Percentiles rank a stretch among this genome's conserved stretches.
Evolutionary conservation across 2,888 invertebrate species (phyloP).

Genomic region (Papilio gigon): DNA sequence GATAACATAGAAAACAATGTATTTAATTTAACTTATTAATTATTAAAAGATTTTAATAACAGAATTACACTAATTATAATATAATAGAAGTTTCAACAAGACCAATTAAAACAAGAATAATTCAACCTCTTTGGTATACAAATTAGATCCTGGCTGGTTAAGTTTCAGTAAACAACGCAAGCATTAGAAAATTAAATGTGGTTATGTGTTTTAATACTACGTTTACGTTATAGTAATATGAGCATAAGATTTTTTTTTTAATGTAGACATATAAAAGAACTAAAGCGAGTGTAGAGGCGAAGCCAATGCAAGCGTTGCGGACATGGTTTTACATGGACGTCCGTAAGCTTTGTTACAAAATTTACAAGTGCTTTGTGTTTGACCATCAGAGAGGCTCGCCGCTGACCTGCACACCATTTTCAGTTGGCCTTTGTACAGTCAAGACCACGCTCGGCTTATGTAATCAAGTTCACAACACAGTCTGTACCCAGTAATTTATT

Average conservation of each 20-base stretch:
- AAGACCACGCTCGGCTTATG: constrained; percentile 6
- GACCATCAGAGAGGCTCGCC: constrained; percentile 7
- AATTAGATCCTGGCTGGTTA: no score
- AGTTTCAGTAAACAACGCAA: no score
- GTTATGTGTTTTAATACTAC: neutral
- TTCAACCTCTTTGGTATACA: no score
- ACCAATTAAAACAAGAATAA: no score
- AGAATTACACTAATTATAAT: no score
- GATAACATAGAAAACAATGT: neutral
- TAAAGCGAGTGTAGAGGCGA: neutral
- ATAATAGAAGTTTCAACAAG: no score
- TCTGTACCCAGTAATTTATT: neutral
- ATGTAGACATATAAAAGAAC: neutral
- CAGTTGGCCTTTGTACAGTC: constrained; percentile 15
- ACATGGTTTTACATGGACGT: neutral
- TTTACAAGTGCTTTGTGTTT: constrained; percentile 23
- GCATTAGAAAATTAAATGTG: neutral
- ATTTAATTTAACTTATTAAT: neutral
- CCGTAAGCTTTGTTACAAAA: constrained; percentile 24
- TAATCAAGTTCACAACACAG: neutral
- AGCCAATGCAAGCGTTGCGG: constrained; percentile 6
- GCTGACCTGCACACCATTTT: constrained; percentile 11
- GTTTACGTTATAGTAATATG: no score
- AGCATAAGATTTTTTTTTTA: neutral
- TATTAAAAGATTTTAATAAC: neutral